Evolutionary conservation across 2,113 vertebrate species (phyloP).

Genomic region (Castor canadensis): DNA sequence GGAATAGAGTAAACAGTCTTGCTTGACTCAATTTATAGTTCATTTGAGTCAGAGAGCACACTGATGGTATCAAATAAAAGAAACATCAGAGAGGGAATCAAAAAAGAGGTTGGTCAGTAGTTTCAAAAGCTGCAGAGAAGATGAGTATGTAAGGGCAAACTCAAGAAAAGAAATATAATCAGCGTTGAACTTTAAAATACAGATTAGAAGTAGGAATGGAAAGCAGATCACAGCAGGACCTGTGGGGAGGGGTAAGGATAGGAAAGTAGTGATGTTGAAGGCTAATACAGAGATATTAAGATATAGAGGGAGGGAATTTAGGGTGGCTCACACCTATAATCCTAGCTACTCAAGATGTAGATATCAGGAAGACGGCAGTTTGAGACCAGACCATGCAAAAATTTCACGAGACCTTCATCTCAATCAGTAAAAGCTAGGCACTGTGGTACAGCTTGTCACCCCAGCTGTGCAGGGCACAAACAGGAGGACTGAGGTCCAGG

Average conservation of each 20-base stretch:
- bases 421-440: too few species aligned
- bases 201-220: not conserved
- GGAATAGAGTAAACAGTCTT: not conserved
- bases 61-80: not conserved
- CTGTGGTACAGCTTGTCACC: too few species aligned
- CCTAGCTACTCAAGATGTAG: too few species aligned
- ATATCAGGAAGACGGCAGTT: too few species aligned
- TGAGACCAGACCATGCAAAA: too few species aligned
- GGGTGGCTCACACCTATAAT: too few species aligned
- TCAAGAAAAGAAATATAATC: too few species aligned
- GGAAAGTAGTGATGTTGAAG: not conserved
- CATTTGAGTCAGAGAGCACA: not conserved
- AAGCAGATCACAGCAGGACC: not conserved
- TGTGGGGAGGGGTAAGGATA: not conserved
- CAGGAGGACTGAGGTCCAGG: too few species aligned
- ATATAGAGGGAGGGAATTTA: not conserved
- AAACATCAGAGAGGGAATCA: not conserved
- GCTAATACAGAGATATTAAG: not conserved
- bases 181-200: not conserved
- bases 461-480: too few species aligned
- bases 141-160: too few species aligned
- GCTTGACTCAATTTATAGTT: too few species aligned
- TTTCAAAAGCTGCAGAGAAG: not conserved
- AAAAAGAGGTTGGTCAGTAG: not conserved
- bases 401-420: too few species aligned